phyloP scores from a whole-genome alignment of 2,113 vertebrate species.

The Etheostoma cragini region DNA sequence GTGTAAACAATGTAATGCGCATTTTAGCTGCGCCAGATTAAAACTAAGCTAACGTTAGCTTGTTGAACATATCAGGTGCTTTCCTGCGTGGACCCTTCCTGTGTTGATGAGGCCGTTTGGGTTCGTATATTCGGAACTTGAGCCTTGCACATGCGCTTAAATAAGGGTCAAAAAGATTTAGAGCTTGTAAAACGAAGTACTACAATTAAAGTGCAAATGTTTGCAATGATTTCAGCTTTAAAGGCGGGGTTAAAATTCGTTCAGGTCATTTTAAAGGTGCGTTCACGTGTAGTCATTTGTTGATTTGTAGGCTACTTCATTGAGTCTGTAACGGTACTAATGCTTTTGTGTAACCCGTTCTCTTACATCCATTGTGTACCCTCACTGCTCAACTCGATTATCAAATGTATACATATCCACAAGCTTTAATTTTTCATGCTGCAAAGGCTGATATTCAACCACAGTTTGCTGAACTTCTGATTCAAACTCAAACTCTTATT shows the following conservation, averaged over 20 bases:
- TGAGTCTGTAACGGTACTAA: background rate
- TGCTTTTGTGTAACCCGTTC: background rate
- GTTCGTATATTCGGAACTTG: no score
- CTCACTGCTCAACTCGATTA: background rate
- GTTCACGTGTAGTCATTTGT: background rate
- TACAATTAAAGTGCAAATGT: background rate
- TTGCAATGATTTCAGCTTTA: background rate
- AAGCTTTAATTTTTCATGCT: background rate
- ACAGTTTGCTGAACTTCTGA: background rate
- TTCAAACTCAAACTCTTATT: background rate
- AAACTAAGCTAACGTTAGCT: background rate
- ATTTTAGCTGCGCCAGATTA: conserved; percentile 11
- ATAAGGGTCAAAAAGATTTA: background rate
- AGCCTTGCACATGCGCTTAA: background rate
- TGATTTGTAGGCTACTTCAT: background rate
- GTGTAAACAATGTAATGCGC: conserved; percentile 4
- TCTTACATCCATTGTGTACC: background rate
- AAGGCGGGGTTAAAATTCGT: background rate
- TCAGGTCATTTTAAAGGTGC: background rate
- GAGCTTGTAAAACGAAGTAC: background rate
- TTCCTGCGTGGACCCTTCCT: background rate
- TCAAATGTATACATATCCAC: background rate
- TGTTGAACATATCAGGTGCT: background rate
- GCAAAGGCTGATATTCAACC: background rate
- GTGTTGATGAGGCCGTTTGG: background rate